Percentiles rank a stretch among this genome's conserved stretches.
These are phyloP conservation scores for Myiozetetes cayanensis DNA, from an alignment of 2,113 vertebrate genomes.

Conservation along the genomic window DNA sequence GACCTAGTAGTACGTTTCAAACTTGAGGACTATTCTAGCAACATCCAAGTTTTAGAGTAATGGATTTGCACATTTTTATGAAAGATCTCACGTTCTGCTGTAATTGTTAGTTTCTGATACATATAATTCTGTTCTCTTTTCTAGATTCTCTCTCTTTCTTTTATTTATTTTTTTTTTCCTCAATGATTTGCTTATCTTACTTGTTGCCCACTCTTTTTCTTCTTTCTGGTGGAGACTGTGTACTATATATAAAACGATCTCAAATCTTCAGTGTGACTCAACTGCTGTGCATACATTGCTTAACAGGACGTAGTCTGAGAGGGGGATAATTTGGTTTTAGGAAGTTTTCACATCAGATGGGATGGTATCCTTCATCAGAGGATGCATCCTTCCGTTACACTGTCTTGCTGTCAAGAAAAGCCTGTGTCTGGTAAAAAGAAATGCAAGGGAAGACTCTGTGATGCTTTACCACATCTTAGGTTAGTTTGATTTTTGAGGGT, in stretches of 20 bases:
- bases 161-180: background rate
- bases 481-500: background rate
- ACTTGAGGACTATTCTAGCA: background rate
- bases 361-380: background rate
- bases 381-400: background rate
- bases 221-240: background rate
- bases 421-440: background rate
- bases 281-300: background rate
- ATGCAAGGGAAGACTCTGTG: background rate
- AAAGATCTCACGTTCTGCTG: background rate
- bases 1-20: background rate
- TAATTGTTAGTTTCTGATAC: background rate
- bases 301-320: background rate
- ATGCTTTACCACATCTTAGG: background rate
- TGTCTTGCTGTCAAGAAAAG: background rate
- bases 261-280: background rate
- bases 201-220: background rate
- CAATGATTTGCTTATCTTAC: background rate
- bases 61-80: background rate
- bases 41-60: background rate
- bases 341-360: background rate
- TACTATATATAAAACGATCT: background rate
- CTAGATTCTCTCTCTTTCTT: background rate
- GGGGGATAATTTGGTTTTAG: background rate
- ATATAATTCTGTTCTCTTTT: background rate